Base-by-base conservation (phyloP, 1,140 invertebrate species). In the Hylaeus volcanicus region DNA sequence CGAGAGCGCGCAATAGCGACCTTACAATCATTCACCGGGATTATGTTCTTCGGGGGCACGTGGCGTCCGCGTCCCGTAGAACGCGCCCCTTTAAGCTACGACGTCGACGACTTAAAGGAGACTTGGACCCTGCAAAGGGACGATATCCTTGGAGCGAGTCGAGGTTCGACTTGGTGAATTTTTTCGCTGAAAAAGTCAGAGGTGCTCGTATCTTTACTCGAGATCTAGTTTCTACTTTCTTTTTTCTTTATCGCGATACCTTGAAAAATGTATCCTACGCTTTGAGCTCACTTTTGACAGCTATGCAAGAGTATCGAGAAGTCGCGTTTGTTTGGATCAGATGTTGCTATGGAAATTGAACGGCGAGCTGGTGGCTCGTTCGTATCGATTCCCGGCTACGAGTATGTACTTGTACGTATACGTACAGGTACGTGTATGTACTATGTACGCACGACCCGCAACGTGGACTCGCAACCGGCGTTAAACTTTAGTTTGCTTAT, bases 301-400 rank as follows among this genome's bases (percentile, higher is more conserved):
- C 3, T 9, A 37, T 12, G n/a, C 12, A 77, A 48, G 41, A 77
- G 37, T 12, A 14, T 3, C 37, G 5, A 11, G 48, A 45, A 72
- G 51, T 73, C 41, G 61, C 61, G 83, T 77, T 72, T 89, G 88
- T 89, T 89, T 89, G 86, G 84, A 84, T 84, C 61, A 43, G 56
- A 83, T 83, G 88, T 89, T 89, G 88, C 88, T 89, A 89, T 89
- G 88, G 88, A 86, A 84, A 89, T 89, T 51, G 56, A 78, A 79
- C 72, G 60, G 64, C 65, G 70, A 70, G 79, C 78, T 66, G 75
- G 69, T 79, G 63, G 84, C 41, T 82, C 77, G 69, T 53, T 58
- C 45, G 70, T 86, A 88, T 88, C 76, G 86, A 88, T 88, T 87
- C 73, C 61, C 60, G 69, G 70, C 63, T 41, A 53, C 70, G 15